These are phyloP conservation scores for Nicator chloris DNA, from an alignment of 2,113 vertebrate genomes.

Conservation along the genomic window DNA sequence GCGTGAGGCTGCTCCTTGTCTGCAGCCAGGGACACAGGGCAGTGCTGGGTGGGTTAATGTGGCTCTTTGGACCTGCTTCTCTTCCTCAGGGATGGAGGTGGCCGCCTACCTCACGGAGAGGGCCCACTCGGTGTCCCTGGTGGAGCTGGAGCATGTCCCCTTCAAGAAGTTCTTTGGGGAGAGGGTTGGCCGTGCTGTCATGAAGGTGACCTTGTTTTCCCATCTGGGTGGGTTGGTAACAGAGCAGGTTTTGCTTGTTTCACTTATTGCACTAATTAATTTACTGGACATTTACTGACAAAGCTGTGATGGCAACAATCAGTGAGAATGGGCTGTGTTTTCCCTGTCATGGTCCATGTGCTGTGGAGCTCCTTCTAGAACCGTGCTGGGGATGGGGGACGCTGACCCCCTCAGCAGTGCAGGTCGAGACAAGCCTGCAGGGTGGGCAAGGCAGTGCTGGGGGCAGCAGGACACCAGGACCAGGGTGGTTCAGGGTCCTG, in stretches of 20 bases:
- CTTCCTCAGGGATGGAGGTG: conserved; percentile 91
- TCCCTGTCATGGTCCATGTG: fast-evolving
- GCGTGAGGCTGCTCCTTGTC: fast-evolving
- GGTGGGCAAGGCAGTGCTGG: background rate
- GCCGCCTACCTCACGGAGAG: conserved; percentile 92
- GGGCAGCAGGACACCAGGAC: background rate
- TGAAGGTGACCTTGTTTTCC: conserved; percentile 82
- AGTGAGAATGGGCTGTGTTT: background rate
- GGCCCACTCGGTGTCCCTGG: conserved; percentile 94
- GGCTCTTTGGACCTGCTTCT: background rate
- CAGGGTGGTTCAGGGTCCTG: background rate
- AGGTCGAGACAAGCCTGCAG: fast-evolving
- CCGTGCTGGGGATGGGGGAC: fast-evolving
- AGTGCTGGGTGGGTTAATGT: fast-evolving
- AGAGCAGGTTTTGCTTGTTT: background rate
- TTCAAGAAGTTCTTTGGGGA: conserved; percentile 92
- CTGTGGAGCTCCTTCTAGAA: background rate
- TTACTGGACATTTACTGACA: background rate
- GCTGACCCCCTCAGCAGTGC: fast-evolving
- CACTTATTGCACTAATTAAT: background rate
- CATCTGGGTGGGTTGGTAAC: background rate
- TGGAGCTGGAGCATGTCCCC: conserved; percentile 89
- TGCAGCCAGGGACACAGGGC: background rate
- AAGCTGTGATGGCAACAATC: background rate
- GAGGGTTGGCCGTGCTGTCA: conserved; percentile 89